Conservation (phyloP, 2,113 vertebrate species). For the Ploceus nigricollis region DNA sequence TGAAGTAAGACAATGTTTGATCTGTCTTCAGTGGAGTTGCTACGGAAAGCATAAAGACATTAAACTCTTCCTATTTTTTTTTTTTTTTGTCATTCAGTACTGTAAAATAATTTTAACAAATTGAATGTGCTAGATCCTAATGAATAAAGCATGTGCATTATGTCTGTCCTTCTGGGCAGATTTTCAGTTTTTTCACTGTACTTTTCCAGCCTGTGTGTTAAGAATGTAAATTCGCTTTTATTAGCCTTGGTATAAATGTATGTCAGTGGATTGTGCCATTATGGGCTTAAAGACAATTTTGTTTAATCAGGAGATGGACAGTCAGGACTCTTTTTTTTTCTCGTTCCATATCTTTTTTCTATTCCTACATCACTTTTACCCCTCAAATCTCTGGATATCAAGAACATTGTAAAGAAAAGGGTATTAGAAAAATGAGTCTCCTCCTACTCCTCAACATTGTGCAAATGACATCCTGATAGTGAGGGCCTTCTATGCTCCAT, state of each 20-base stretch:
- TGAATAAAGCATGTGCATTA: neutral
- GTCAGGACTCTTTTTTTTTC: neutral
- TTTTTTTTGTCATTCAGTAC: neutral
- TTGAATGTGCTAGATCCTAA: neutral
- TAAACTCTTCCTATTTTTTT: neutral
- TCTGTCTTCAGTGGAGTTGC: neutral
- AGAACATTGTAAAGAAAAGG: neutral
- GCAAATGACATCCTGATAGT: neutral
- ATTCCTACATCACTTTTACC: neutral
- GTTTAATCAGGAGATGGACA: neutral
- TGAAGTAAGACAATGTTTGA: neutral
- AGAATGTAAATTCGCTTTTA: neutral
- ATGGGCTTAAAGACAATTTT: neutral
- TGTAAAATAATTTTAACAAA: neutral
- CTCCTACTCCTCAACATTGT: neutral
- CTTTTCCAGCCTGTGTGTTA: neutral
- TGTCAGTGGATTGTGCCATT: neutral
- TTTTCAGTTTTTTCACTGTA: neutral
- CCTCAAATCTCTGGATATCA: neutral
- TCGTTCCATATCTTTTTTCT: neutral
- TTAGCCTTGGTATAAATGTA: neutral
- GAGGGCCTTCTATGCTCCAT: neutral
- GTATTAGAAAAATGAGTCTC: neutral
- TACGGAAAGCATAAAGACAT: neutral
- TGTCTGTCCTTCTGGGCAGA: neutral